Evolutionary conservation across 53 echinoderm and acorn worm genomes (phyloP).

Genomic region (Holothuria leucospilota): DNA sequence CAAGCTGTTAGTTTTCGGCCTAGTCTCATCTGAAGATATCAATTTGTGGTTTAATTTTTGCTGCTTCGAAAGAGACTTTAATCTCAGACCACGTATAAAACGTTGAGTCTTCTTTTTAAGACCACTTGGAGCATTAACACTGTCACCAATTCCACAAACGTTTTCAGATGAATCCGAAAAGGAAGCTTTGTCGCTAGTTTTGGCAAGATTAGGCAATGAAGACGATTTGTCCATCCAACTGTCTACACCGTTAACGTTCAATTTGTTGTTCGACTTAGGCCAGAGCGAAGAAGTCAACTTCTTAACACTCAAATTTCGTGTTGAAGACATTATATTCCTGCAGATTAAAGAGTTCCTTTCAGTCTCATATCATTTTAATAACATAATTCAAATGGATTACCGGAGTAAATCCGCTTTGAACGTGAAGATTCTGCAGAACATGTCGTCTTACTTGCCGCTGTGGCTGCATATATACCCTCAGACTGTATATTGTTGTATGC

Average conservation of each 20-base stretch:
- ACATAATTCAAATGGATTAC: too few relatives aligned
- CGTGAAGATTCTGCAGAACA: too few relatives aligned
- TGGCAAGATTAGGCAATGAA: slow-evolving; percentile 29
- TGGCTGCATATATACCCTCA: too few relatives aligned
- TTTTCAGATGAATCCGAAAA: too few relatives aligned
- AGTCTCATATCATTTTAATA: too few relatives aligned
- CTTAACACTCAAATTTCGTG: not conserved
- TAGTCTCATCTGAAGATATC: not conserved
- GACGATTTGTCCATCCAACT: not conserved
- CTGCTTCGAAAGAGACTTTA: not conserved
- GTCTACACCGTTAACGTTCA: not conserved
- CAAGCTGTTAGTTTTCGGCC: not conserved
- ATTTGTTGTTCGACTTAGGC: not conserved
- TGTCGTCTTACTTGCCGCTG: too few relatives aligned
- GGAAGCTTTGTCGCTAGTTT: not conserved
- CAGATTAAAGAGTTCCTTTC: not conserved
- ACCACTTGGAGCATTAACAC: too few relatives aligned
- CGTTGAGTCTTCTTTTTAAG: too few relatives aligned
- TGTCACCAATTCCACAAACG: too few relatives aligned
- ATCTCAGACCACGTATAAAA: not conserved
- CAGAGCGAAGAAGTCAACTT: not conserved
- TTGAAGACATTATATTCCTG: not conserved
- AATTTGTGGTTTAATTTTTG: not conserved
- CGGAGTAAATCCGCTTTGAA: too few relatives aligned
- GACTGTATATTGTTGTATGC: too few relatives aligned